These are phyloP conservation scores for Flabesymbios commensalis DNA, from an alignment of 2,888 invertebrate genomes.

Conservation along the genomic window DNA sequence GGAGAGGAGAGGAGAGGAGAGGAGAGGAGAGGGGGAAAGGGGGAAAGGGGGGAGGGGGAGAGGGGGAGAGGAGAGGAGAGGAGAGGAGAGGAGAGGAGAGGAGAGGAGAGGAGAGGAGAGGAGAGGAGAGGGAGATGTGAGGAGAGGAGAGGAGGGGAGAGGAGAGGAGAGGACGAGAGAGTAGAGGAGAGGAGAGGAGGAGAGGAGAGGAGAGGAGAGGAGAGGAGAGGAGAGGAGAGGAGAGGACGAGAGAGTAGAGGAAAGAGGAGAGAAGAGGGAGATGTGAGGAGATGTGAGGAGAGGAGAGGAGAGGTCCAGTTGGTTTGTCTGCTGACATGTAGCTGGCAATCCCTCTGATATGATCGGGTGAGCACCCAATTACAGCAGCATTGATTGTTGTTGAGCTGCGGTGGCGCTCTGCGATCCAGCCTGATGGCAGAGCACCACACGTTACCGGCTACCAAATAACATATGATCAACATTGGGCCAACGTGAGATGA, in stretches of 20 bases:
- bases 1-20: neutral
- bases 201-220: neutral
- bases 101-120: neutral
- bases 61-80: neutral
- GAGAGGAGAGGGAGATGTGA: neutral
- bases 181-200: neutral
- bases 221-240: neutral
- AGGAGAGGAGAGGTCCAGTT: too few species aligned
- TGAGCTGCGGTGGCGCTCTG: too few species aligned
- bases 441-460: too few species aligned
- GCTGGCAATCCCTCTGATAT: too few species aligned
- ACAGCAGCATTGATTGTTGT: too few species aligned
- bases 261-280: constrained; percentile 1
- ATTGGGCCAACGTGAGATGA: too few species aligned
- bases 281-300: neutral
- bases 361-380: too few species aligned
- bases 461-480: too few species aligned
- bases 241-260: neutral
- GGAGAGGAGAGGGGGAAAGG: neutral
- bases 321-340: too few species aligned
- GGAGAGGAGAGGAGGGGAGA: neutral
- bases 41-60: neutral
- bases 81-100: neutral
- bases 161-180: neutral
- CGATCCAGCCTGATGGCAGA: too few species aligned